phyloP scores from a whole-genome alignment of 64 coral and sea anemone genomes.

The Astreopora myriophthalma region DNA sequence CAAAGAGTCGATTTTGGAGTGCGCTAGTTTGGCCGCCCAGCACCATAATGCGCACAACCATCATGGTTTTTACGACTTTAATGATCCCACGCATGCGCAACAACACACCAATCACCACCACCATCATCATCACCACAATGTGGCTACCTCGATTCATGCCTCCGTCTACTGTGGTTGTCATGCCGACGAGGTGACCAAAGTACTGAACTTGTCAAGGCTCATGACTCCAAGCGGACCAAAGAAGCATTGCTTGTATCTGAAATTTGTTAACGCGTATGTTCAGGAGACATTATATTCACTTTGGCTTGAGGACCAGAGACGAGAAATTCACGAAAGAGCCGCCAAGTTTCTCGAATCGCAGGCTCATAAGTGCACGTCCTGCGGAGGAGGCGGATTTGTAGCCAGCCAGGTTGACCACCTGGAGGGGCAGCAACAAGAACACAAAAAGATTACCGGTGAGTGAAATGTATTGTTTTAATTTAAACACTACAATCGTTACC shows the following conservation, averaged over 20 bases:
- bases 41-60: constrained; percentile 96
- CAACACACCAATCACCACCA: constrained; percentile 91
- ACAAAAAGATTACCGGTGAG: neutral
- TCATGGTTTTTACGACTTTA: constrained; percentile 97
- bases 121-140: constrained; percentile 97
- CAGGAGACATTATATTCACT: constrained; percentile 90
- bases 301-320: constrained; percentile 91
- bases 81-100: constrained; percentile 81
- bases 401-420: constrained; percentile 4
- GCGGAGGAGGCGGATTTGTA: constrained; percentile 93
- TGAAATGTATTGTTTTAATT: too few relatives aligned
- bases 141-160: constrained; percentile 83
- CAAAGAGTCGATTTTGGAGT: constrained; percentile 91
- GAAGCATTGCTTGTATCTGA: constrained; percentile 89
- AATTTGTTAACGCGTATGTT: constrained; percentile 89
- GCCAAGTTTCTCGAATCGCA: constrained; percentile 96
- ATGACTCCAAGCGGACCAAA: constrained; percentile 90
- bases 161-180: constrained; percentile 93
- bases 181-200: constrained; percentile 83
- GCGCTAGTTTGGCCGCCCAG: constrained; percentile 77
- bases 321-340: constrained; percentile 78
- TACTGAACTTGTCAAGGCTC: constrained; percentile 63
- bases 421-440: neutral
- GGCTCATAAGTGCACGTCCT: constrained; percentile 90
- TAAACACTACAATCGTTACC: too few relatives aligned